Evolutionary conservation across 2,888 invertebrate genomes (phyloP).

Genomic region (Lasioglossum calceatum): DNA sequence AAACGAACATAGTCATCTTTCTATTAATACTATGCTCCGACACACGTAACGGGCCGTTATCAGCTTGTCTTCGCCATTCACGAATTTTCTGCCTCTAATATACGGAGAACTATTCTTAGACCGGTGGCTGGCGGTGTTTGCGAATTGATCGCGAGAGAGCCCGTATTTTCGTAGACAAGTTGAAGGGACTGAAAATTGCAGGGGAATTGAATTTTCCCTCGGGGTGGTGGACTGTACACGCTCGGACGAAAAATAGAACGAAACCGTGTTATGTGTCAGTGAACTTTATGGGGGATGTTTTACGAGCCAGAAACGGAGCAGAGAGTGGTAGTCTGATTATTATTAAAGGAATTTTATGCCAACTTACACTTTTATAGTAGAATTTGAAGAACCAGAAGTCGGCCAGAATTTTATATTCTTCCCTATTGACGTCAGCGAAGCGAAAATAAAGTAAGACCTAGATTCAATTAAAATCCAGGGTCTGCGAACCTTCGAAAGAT

Average conservation of each 20-base stretch:
- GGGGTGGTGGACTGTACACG: neutral
- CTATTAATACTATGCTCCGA: neutral
- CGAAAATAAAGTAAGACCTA: neutral
- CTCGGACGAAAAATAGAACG: neutral
- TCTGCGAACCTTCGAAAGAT: neutral
- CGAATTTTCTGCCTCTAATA: neutral
- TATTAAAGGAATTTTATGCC: neutral
- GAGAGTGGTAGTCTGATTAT: neutral
- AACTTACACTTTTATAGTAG: neutral
- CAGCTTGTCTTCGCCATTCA: neutral
- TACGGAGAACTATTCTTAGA: neutral
- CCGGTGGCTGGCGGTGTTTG: neutral
- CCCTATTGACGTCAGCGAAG: neutral
- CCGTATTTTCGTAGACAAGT: constrained; percentile 1
- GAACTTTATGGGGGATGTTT: neutral
- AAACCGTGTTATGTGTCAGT: neutral
- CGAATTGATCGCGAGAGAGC: neutral
- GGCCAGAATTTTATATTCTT: neutral
- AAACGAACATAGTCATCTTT: constrained; percentile 3
- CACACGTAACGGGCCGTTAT: neutral
- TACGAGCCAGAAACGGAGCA: neutral
- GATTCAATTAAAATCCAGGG: neutral
- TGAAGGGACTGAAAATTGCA: constrained; percentile 6
- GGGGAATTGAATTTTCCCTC: neutral
- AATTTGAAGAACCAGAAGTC: neutral